These are phyloP conservation scores for Psittacus erithacus DNA, from an alignment of 2,113 vertebrate species.

Conservation along the genomic window DNA sequence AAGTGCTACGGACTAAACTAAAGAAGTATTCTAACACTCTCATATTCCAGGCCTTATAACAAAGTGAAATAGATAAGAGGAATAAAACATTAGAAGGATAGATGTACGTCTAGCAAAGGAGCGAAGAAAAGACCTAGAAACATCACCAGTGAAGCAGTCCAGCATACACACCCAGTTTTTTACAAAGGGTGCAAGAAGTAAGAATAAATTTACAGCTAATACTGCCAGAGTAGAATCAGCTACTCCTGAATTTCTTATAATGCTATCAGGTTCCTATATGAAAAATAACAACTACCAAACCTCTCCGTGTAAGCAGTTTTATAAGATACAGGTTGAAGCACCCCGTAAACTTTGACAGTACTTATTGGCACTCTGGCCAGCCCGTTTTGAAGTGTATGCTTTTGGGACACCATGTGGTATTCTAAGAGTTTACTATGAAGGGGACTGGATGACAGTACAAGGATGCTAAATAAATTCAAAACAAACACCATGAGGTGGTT, in stretches of 20 bases:
- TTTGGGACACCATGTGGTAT: neutral
- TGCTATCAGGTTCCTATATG: neutral
- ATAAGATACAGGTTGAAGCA: neutral
- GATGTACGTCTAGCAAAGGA: neutral
- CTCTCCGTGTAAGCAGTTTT: neutral
- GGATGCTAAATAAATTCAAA: neutral
- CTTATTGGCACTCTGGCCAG: fast-evolving
- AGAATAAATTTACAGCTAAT: neutral
- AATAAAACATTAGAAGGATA: neutral
- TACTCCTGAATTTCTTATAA: neutral
- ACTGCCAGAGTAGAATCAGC: neutral
- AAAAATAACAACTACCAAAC: neutral
- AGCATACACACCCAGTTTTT: neutral
- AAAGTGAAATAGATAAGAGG: neutral
- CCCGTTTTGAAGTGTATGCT: neutral
- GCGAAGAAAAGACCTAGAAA: neutral
- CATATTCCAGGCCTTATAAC: neutral
- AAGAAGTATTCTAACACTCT: neutral
- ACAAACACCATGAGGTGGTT: neutral
- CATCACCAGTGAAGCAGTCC: neutral
- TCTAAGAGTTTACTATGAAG: fast-evolving
- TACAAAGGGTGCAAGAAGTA: neutral
- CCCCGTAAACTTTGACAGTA: neutral
- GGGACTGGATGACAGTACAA: neutral
- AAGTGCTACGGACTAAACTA: neutral